Conservation (phyloP, 92 coral and sea anemone species). For the Palythoa heliodiscus region DNA sequence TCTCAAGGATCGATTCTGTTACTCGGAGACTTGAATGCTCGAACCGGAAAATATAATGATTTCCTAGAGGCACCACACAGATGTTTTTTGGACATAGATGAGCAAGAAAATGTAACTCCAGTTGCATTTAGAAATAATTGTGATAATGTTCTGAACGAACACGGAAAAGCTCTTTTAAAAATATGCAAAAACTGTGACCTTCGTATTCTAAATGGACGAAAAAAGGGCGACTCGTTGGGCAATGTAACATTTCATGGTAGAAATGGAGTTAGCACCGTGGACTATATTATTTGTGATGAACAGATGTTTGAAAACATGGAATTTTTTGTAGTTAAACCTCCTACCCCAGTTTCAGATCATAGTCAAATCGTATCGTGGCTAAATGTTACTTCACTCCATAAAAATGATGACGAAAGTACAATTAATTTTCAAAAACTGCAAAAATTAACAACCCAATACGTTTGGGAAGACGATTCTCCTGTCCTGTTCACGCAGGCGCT, state of each 20-base stretch:
- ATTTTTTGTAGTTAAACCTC: slow-evolving; percentile 31
- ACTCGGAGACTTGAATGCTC: too few relatives aligned
- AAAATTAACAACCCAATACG: slow-evolving; percentile 29
- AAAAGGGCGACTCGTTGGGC: not conserved
- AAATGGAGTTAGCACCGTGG: too few relatives aligned
- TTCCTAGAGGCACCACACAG: too few relatives aligned
- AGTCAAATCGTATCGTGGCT: slow-evolving; percentile 31
- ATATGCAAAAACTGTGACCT: not conserved
- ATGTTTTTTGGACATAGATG: too few relatives aligned
- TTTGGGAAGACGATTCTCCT: slow-evolving; percentile 7
- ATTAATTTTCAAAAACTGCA: not conserved
- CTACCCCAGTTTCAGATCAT: slow-evolving; percentile 29
- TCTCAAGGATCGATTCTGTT: too few relatives aligned
- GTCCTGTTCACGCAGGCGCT: not conserved
- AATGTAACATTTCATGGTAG: too few relatives aligned
- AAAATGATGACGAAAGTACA: not conserved
- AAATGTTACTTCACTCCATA: not conserved
- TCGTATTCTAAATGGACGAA: not conserved
- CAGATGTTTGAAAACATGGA: slow-evolving; percentile 14
- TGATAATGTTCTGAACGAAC: not conserved
- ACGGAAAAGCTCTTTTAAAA: not conserved
- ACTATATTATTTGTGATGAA: not conserved
- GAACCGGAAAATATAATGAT: too few relatives aligned
- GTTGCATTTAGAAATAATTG: too few relatives aligned
- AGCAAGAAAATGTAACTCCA: too few relatives aligned